Evolutionary conservation across 2,888 invertebrate genomes (phyloP).

Genomic region (Coenonympha arcania): DNA sequence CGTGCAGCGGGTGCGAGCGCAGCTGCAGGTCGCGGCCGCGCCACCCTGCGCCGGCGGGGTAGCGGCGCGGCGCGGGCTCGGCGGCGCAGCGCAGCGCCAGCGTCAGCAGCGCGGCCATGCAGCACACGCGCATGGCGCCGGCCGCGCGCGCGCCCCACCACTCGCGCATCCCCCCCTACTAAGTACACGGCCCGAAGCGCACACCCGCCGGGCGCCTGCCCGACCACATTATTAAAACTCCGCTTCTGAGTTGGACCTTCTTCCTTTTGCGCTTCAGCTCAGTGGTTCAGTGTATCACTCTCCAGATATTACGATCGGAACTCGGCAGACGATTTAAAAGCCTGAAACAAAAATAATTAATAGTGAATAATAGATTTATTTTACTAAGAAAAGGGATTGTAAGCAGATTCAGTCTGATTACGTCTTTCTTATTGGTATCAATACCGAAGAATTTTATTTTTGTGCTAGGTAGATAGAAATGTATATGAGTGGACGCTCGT

Average conservation of each 20-base stretch:
- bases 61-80: slow-evolving; percentile 56
- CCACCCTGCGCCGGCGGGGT: slow-evolving; percentile 53
- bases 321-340: slow-evolving; percentile 15
- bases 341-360: slow-evolving; percentile 39
- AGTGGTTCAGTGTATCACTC: slow-evolving; percentile 18
- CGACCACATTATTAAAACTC: slow-evolving; percentile 59
- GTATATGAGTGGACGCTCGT: no score
- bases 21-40: slow-evolving; percentile 44
- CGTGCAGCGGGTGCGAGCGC: slow-evolving; percentile 54
- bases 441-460: no score
- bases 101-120: slow-evolving; percentile 59
- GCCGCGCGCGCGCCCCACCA: slow-evolving; percentile 54
- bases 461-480: no score
- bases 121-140: slow-evolving; percentile 64
- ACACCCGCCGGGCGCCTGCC: slow-evolving; percentile 58
- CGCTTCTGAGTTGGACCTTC: slow-evolving; percentile 17
- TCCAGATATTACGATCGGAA: not conserved
- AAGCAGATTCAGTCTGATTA: no score
- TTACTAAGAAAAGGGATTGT: no score
- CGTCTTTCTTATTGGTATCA: no score
- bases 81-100: slow-evolving; percentile 59
- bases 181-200: slow-evolving; percentile 55
- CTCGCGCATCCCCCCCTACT: slow-evolving; percentile 58
- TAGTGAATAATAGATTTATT: no score
- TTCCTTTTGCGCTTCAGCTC: slow-evolving; percentile 36